A percentile compares a stretch with the other conserved stretches of the same genome.
These are phyloP conservation scores for Bemisia tabaci DNA, from an alignment of 1,140 invertebrate genomes.

Conservation along the genomic window DNA sequence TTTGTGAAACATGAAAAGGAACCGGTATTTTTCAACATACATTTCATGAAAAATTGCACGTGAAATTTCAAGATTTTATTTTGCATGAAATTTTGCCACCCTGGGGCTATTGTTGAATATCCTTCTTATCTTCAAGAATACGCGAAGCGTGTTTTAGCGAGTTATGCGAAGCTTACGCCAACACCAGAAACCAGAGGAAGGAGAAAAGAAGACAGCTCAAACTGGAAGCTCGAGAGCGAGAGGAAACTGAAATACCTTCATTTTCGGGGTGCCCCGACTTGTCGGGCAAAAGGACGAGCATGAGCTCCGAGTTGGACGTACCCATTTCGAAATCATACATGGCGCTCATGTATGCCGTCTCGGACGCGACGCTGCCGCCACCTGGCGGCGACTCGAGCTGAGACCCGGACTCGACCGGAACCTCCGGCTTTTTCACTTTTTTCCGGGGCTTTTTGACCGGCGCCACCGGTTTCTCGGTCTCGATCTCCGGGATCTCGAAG, in stretches of 20 bases:
- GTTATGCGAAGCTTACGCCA: too few species aligned
- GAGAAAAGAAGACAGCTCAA: too few species aligned
- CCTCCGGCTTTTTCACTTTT: constrained; percentile 6
- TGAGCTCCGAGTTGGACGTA: constrained; percentile 50
- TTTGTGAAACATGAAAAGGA: too few species aligned
- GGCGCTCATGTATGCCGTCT: not conserved
- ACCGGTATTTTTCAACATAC: too few species aligned
- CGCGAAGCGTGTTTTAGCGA: too few species aligned
- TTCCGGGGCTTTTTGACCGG: not conserved
- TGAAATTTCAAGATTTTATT: too few species aligned
- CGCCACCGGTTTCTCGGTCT: constrained; percentile 1
- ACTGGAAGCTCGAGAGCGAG: too few species aligned
- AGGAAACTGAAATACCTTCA: constrained; percentile 24
- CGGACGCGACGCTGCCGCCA: constrained; percentile 29
- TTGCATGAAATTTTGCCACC: too few species aligned
- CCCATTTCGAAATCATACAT: not conserved
- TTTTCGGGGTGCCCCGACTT: constrained; percentile 26
- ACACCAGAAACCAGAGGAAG: too few species aligned
- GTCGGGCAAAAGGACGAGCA: constrained; percentile 61
- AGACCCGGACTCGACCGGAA: not conserved
- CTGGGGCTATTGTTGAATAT: too few species aligned
- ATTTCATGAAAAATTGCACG: too few species aligned
- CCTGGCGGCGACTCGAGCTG: constrained; percentile 17
- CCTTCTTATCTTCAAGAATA: too few species aligned
- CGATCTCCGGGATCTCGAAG: constrained; percentile 1